Evolutionary conservation across 2,113 vertebrate genomes (phyloP).

Genomic region (Phalacrocorax aristotelis): DNA sequence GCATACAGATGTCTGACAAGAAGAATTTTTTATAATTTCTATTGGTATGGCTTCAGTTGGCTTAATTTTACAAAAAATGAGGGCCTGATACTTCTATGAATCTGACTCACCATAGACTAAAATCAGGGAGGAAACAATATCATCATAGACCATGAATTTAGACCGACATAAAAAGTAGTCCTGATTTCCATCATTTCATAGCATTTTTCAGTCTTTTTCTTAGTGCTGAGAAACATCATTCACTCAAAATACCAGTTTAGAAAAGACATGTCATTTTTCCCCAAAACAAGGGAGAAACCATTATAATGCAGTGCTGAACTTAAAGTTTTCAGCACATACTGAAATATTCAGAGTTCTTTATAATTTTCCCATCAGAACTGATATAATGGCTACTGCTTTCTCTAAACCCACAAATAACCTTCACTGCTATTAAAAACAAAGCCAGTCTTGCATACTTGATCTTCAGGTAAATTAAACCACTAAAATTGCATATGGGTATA

Average conservation of each 20-base stretch:
- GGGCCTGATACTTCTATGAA: background rate
- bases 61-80: background rate
- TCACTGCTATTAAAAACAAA: background rate
- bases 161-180: background rate
- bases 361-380: background rate
- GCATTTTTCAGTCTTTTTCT: background rate
- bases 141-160: background rate
- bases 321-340: background rate
- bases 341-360: background rate
- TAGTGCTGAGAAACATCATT: background rate
- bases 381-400: background rate
- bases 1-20: background rate
- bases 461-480: background rate
- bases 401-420: background rate
- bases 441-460: background rate
- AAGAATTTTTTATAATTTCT: background rate
- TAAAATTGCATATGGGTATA: background rate
- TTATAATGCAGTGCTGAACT: background rate
- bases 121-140: background rate
- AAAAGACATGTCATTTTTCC: background rate
- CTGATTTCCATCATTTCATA: background rate
- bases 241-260: background rate
- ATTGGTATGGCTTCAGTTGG: background rate
- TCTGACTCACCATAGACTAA: background rate
- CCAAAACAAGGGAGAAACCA: background rate